Percentiles rank a stretch among this genome's conserved stretches.
phyloP scores from a whole-genome alignment of 2,888 invertebrate species.

The Harpalus rufipes region DNA sequence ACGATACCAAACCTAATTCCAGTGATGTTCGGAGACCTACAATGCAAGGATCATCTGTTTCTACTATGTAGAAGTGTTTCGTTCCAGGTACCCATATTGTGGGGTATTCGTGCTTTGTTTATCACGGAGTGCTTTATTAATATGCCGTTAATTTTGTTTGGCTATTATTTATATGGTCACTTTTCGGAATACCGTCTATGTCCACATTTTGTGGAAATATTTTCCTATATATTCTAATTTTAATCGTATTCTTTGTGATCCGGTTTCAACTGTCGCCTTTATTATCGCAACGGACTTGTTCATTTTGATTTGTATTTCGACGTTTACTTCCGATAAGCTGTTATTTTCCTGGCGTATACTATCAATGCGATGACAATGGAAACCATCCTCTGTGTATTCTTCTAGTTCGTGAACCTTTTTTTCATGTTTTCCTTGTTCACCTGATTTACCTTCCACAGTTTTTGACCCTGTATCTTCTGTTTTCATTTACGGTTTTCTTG shows the following conservation, averaged over 20 bases:
- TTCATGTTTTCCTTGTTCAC: not conserved
- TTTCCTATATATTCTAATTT: not conserved
- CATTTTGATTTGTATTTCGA: not conserved
- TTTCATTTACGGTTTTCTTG: not conserved
- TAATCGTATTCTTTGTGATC: constrained; percentile 1
- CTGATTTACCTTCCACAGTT: not conserved
- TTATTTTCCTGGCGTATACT: not conserved
- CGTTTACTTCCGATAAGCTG: not conserved
- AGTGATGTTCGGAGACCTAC: not conserved
- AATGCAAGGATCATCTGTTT: not conserved
- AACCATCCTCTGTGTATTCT: constrained; percentile 5
- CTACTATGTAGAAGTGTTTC: not conserved
- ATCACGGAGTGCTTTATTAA: not conserved
- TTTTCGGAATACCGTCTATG: not conserved
- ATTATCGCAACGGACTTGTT: not conserved
- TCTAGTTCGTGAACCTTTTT: not conserved
- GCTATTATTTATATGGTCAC: not conserved
- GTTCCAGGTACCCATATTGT: not conserved
- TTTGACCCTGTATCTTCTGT: not conserved
- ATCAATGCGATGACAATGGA: not conserved
- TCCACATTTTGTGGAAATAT: not conserved
- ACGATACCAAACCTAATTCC: not conserved
- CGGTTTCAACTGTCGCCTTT: not conserved
- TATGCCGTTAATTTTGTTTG: not conserved
- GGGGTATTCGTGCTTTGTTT: not conserved